Conservation (phyloP, 2,797 vertebrate species). For the Lithobates pipiens region DNA sequence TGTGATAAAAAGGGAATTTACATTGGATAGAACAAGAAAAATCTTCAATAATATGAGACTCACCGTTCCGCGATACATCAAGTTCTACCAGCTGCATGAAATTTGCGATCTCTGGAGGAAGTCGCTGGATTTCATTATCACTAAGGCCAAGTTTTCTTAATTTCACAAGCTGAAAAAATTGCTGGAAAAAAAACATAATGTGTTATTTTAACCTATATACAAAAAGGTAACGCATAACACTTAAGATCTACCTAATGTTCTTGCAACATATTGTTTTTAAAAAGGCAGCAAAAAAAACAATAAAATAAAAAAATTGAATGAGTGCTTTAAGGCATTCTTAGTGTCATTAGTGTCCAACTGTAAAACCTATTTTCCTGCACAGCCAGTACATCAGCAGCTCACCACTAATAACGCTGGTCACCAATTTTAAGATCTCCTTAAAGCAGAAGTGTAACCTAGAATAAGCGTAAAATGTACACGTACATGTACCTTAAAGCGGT, state of each 20-base stretch:
- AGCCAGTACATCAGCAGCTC: not conserved
- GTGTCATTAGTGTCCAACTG: too few relatives aligned
- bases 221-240: not conserved
- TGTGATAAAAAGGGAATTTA: too few relatives aligned
- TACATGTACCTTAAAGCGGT: too few relatives aligned
- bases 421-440: not conserved
- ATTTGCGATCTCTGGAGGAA: constrained; percentile 96
- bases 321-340: not conserved
- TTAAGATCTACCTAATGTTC: too few relatives aligned
- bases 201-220: not conserved
- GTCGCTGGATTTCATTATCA: constrained; percentile 96
- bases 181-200: constrained; percentile 78
- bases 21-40: not conserved
- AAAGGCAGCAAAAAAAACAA: too few relatives aligned
- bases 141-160: constrained; percentile 96
- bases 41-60: constrained; percentile 15
- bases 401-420: not conserved
- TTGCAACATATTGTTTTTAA: too few relatives aligned
- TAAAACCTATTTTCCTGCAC: not conserved
- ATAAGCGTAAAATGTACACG: too few relatives aligned
- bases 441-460: too few relatives aligned
- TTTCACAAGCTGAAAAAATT: constrained; percentile 95
- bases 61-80: constrained; percentile 96
- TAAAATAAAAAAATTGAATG: not conserved
- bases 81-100: constrained; percentile 97